A percentile compares a stretch with the other conserved stretches of the same genome.
Evolutionary conservation across 1,140 invertebrate species (phyloP).

Genomic region (Caligus rogercresseyi): DNA sequence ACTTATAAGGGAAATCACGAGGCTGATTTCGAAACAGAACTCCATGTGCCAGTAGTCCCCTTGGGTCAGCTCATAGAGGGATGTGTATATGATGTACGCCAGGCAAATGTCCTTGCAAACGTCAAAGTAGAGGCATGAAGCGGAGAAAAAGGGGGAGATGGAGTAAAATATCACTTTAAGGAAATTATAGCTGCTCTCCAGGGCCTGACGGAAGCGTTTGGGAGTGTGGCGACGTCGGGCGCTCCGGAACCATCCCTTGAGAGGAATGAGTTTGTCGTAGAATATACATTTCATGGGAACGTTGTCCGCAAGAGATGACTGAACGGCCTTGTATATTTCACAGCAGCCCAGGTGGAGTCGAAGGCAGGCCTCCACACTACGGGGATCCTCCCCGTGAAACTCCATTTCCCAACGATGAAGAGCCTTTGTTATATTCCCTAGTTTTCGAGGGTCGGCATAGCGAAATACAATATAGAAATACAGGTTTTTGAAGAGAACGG

Average conservation of each 20-base stretch:
- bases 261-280: background rate
- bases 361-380: background rate
- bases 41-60: background rate
- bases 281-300: background rate
- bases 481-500: background rate
- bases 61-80: background rate
- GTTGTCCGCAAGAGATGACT: background rate
- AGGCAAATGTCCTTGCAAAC: background rate
- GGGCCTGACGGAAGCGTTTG: background rate
- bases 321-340: background rate
- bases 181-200: background rate
- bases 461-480: background rate
- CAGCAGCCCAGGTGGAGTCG: background rate
- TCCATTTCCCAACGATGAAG: background rate
- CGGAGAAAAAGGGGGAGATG: background rate
- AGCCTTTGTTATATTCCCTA: background rate
- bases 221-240: background rate
- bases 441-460: background rate
- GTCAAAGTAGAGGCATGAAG: background rate
- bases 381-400: background rate
- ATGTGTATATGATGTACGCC: background rate
- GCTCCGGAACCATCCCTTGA: background rate
- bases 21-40: background rate
- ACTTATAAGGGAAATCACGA: background rate
- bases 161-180: background rate